Conservation (phyloP, 2,113 vertebrate species). For the Nibea albiflora region DNA sequence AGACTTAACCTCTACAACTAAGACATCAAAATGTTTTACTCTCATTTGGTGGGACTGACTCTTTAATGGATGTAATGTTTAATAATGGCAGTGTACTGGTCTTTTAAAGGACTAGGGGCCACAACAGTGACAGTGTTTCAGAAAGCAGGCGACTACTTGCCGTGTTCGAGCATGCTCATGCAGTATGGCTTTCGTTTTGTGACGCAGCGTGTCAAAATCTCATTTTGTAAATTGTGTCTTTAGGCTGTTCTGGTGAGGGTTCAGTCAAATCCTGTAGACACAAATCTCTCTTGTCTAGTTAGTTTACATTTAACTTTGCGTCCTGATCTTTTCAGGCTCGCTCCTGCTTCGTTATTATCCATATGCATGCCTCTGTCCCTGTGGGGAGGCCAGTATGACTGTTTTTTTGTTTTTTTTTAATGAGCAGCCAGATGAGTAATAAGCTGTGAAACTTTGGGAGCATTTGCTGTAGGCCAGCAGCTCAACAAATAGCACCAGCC, state of each 20-base stretch:
- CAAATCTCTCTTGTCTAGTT: constrained; percentile 2
- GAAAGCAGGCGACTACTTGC: background rate
- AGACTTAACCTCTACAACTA: too few species aligned
- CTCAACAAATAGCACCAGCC: constrained; percentile 64
- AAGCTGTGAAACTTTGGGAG: constrained; percentile 73
- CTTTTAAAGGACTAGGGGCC: background rate
- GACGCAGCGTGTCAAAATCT: background rate
- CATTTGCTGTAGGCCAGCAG: constrained; percentile 51
- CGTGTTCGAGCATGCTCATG: background rate
- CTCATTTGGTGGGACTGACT: background rate
- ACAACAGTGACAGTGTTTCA: background rate
- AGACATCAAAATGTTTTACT: background rate
- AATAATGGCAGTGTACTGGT: background rate
- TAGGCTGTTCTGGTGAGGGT: background rate
- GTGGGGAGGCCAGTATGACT: constrained; percentile 26
- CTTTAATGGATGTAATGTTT: background rate
- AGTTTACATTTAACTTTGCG: constrained; percentile 22
- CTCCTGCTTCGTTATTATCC: constrained; percentile 29
- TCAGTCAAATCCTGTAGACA: background rate
- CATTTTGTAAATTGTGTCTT: too few species aligned
- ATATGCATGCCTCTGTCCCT: constrained; percentile 16
- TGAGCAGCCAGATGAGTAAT: constrained; percentile 65
- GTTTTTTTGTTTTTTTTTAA: constrained; percentile 42
- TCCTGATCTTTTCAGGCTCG: constrained; percentile 13
- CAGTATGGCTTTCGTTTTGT: background rate